Evolutionary conservation across 1,140 invertebrate genomes (phyloP).

Genomic region (Forficula auricularia): DNA sequence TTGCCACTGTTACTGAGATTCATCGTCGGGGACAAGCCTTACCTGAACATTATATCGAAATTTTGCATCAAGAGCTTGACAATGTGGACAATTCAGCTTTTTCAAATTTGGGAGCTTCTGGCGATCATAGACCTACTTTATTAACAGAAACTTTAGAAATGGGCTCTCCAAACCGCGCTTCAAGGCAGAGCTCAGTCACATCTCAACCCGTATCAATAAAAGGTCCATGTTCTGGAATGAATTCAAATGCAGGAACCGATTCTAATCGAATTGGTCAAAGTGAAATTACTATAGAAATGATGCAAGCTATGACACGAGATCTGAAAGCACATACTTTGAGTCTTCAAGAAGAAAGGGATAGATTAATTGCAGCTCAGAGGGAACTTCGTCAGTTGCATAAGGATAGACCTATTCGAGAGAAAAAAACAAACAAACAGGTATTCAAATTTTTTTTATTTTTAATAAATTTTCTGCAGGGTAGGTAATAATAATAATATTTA

Average conservation of each 20-base stretch:
- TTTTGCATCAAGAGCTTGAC: slow-evolving; percentile 4
- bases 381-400: slow-evolving; percentile 2
- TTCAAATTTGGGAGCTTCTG: too few relatives aligned
- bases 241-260: too few relatives aligned
- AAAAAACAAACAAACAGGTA: slow-evolving; percentile 9
- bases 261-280: too few relatives aligned
- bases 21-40: slow-evolving; percentile 3
- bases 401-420: slow-evolving; percentile 1
- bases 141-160: neutral
- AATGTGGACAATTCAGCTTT: neutral
- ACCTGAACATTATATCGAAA: slow-evolving; percentile 8
- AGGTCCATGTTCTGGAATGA: neutral
- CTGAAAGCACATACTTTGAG: slow-evolving; percentile 5
- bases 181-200: neutral
- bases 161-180: neutral
- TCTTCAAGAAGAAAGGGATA: slow-evolving; percentile 7
- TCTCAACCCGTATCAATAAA: neutral
- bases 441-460: neutral
- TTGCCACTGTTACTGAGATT: slow-evolving; percentile 3
- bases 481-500: neutral
- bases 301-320: slow-evolving; percentile 9
- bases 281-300: slow-evolving; percentile 7
- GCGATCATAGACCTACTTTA: too few relatives aligned
- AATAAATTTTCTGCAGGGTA: neutral
- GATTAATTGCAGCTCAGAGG: slow-evolving; percentile 4